Base-by-base conservation (phyloP, 2,797 vertebrate genomes). In the Eospalax fontanierii region DNA sequence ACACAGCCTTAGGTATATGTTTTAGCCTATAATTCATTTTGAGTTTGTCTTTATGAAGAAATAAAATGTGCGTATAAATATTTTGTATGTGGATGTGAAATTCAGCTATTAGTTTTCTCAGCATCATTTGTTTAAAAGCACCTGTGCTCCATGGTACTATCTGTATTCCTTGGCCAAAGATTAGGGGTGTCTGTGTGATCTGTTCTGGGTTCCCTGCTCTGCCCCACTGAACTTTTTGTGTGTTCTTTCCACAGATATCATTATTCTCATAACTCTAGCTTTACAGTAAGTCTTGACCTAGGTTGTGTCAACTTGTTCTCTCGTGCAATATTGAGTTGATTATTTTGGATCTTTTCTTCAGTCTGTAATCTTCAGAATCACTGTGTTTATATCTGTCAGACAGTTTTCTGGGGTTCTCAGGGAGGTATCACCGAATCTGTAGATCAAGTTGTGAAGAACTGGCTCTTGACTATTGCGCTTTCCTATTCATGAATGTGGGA, bases 231-330 rank as follows among this genome's bases (percentile, higher is more conserved):
- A 40, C 40, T 30, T 1, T 38, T 11, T 26, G 12, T 38, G 11
- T 80, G 0, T 28, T 16, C 38, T 68, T 63, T 26, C 22, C 11
- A 0, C 40, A 1, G 1, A 19, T 2, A 73, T 35, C 6, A 61
- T 5, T 3, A 26, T 26, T 70, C 12, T 78, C 50, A 65, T 38
- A 21, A 43, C 15, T 22, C 15, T 22, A 50, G 14, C 40, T 75
- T 70, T 50, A 57, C 18, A 19, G 14, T 5, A 38, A 46, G 50
- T 87, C 35, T 59, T 95, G 19, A 35, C 38, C 78, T 85, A 46
- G 12, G 35, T 65, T 38, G n/a, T 22, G 2, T 38, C n/a, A 38
- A 4, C 35, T 7, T n/a, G 6, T 59, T 6, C 71, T 54, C 33
- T 68, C n/a, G 10, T 91, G 21, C 21, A 65, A 14, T 57, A 35